phyloP scores from a whole-genome alignment of 2,113 vertebrate species.

The Colossoma macropomum region DNA sequence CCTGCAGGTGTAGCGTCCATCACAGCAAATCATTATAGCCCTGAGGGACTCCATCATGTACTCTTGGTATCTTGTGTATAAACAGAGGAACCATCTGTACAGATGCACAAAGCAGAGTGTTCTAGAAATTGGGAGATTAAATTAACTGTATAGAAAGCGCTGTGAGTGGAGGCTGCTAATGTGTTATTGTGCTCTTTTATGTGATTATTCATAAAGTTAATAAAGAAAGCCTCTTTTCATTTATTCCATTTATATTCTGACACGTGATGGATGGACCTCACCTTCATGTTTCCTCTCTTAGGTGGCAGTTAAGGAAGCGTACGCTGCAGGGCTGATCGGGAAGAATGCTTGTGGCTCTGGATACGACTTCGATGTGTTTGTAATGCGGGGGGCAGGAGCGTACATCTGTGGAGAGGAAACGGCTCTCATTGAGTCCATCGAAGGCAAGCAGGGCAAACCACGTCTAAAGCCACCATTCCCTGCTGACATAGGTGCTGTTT shows the following conservation, averaged over 20 bases:
- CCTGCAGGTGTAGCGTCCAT: slow-evolving; percentile 76
- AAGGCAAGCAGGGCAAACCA: slow-evolving; percentile 98
- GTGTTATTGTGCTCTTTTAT: background rate
- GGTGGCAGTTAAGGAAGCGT: slow-evolving; percentile 94
- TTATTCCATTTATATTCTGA: too few relatives aligned
- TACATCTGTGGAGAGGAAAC: slow-evolving; percentile 99
- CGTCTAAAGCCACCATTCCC: slow-evolving; percentile 96
- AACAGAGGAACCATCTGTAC: background rate
- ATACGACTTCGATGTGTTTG: slow-evolving; percentile 94
- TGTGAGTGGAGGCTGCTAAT: too few relatives aligned
- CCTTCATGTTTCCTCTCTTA: slow-evolving; percentile 53
- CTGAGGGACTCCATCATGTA: too few relatives aligned
- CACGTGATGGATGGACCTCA: background rate
- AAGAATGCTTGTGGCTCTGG: slow-evolving; percentile 86
- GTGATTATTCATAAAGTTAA: background rate
- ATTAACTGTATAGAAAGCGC: too few relatives aligned
- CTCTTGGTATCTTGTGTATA: too few relatives aligned
- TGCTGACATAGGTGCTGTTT: slow-evolving; percentile 83
- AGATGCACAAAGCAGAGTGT: too few relatives aligned
- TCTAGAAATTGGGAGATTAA: too few relatives aligned
- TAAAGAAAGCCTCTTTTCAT: background rate
- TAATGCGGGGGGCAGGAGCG: slow-evolving; percentile 91
- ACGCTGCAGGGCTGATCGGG: slow-evolving; percentile 91
- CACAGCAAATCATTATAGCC: background rate
- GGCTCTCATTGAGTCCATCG: slow-evolving; percentile 94